Evolutionary conservation across 2,113 vertebrate species (phyloP), one percentile per base, ranked within the genome.

Genomic region (Solea senegalensis): DNA sequence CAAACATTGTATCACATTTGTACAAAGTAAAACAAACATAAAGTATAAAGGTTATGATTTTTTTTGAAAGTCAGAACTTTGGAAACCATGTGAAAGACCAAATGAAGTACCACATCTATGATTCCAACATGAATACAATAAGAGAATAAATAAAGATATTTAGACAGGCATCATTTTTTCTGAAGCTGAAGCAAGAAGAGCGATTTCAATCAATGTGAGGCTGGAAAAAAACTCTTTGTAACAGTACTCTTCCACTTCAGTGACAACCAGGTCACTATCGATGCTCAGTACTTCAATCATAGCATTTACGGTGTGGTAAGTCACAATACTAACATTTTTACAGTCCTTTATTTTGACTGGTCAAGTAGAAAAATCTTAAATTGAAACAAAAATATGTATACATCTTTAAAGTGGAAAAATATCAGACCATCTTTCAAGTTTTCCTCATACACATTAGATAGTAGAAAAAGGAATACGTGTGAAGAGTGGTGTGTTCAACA

Each of bases 111-210:
- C 39, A 85, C 52, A 57, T 75, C 80, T 83, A 82, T 72, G 82
- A 41, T 61, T 85, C 46, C 50, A 80, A 65, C 88, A 89, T 78
- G 69, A 86, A 73, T 51, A 87, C 82, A 81, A 74, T 66, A 64
- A 79, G 27, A 80, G 71, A 92, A 90, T 91, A 92, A 92, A 91
- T 90, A 91, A 82, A 74, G 44, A 58, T 41, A 54, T 80, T 44
- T 56, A 61, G 41, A 82, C 75, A 74, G 65, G 57, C 51, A 26
- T 56, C 28, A 21, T 76, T 62, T 87, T 53, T 70, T 84, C 56
- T 65, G 53, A 45, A 81, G 59, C 11, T 0, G 13, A 81, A 77
- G 50, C 59, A 7, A 52, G 16, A 76, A 65, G 65, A 60, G 44
- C 57, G 8, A 76, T 61, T 65, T 67, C 15, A 54, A 39, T 59